Evolutionary conservation across 1,140 invertebrate species (phyloP).

Genomic region (Pseudomyrmex gracilis): DNA sequence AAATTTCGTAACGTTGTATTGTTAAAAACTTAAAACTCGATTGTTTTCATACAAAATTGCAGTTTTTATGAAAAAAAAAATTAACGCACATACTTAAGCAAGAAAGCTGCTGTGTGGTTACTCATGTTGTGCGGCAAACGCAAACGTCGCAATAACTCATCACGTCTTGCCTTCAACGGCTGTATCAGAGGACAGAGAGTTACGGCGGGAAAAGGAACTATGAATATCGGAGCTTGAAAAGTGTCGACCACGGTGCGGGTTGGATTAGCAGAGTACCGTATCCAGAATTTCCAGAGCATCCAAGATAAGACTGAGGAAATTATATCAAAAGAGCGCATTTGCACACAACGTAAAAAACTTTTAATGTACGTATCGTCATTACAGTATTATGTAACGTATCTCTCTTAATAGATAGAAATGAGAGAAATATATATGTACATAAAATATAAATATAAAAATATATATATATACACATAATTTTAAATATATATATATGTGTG

Average conservation of each 20-base stretch:
- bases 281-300: slow-evolving; percentile 58
- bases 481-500: too few species aligned
- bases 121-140: slow-evolving; percentile 47
- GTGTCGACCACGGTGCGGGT: slow-evolving; percentile 31
- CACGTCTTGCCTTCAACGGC: not conserved
- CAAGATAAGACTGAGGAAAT: slow-evolving; percentile 57
- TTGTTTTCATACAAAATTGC: too few species aligned
- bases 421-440: too few species aligned
- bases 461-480: too few species aligned
- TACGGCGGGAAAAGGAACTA: slow-evolving; percentile 61
- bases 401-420: too few species aligned
- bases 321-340: not conserved
- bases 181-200: slow-evolving; percentile 57
- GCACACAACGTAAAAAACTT: not conserved
- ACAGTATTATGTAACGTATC: too few species aligned
- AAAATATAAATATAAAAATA: too few species aligned
- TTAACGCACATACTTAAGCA: slow-evolving; percentile 58
- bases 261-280: slow-evolving; percentile 53
- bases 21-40: not conserved
- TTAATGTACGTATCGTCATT: not conserved
- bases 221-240: slow-evolving; percentile 41
- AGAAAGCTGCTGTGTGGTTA: not conserved
- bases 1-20: not conserved
- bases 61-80: not conserved
- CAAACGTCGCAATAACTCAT: not conserved